These are phyloP conservation scores for Leptinotarsa peninsularis DNA, from an alignment of 2,888 invertebrate genomes.

Conservation along the genomic window DNA sequence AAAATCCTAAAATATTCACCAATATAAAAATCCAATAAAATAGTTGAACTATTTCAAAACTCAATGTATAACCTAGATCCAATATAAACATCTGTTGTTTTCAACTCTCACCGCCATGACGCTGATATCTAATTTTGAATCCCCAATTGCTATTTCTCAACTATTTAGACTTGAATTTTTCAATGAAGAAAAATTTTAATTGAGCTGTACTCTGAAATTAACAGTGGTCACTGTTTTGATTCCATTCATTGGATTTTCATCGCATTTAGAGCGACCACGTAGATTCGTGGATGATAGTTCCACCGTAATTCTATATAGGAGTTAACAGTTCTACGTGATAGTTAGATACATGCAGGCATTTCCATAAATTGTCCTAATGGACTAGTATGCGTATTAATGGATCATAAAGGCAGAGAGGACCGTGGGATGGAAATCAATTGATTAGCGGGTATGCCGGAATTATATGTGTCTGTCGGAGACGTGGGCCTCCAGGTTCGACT, in stretches of 20 bases:
- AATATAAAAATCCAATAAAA: too few species aligned
- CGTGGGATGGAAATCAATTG: constrained; percentile 18
- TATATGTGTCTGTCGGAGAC: constrained; percentile 5
- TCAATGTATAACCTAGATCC: too few species aligned
- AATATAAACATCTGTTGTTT: too few species aligned
- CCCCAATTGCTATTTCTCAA: too few species aligned
- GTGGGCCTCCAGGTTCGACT: not conserved
- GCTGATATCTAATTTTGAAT: too few species aligned
- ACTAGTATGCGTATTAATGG: constrained; percentile 28
- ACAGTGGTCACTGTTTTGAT: not conserved
- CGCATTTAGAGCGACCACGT: not conserved
- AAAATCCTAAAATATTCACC: too few species aligned
- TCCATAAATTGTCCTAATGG: constrained; percentile 32
- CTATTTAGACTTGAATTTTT: too few species aligned
- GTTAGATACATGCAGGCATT: constrained; percentile 23
- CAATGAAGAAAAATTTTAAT: too few species aligned
- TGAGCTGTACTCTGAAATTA: too few species aligned
- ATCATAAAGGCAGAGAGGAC: constrained; percentile 20
- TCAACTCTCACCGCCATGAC: too few species aligned
- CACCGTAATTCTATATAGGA: constrained; percentile 17
- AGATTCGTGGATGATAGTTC: not conserved
- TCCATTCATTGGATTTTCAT: not conserved
- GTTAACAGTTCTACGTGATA: constrained; percentile 19
- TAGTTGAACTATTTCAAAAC: too few species aligned
- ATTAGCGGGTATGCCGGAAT: constrained; percentile 14